Base-by-base conservation (phyloP, 2,888 invertebrate genomes). In the Belgica antarctica region DNA sequence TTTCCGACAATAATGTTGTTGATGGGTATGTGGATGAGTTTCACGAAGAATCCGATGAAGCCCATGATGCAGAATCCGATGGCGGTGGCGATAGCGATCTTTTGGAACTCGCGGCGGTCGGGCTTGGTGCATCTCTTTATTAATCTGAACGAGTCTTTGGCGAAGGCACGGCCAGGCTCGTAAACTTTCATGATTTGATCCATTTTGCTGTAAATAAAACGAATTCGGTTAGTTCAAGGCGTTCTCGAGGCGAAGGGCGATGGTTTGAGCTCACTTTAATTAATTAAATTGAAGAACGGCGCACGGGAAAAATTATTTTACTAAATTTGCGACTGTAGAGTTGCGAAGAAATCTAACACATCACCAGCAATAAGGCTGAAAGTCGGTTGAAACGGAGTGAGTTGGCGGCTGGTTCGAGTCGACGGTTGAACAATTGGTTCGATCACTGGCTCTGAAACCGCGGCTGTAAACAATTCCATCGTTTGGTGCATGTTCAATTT, bases 61-160 rank as follows among this genome's bases (percentile, higher is more conserved):
- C 99, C 99, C 99, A 99, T 99, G 80, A 99, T 97, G 81, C 95
- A 96, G 85, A 99, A 99, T 71, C 99, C 99, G 77, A 99, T 96
- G 2, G 98, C 98, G 72, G 99, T 99, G 71, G 99, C 99, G 75
- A 98, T 92, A 25, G 98, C 99, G 77, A 99, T 99, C 83, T 99
- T 99, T 81, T 98, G 97, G 82, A 99, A 99, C 82, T 99, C 99
- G 89, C 96, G 96, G 78, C 97, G 89, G 80, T 99, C 99, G 70
- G 99, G 99, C 82, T 99, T 99, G 71, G 98, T 99, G 82, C 99
- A 99, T 80, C 98, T 91, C 82, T 98, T 98, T 46, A 99, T 96
- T 77, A 99, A 86, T 82, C 99, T 88, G 77, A 97, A 88, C 28
- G 98, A 99, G 81, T 99, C 99, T 83, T 99, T 99, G 77, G 96